A percentile compares a stretch with the other conserved stretches of the same genome.
Conservation (phyloP, 2,797 vertebrate species). For the Enteromius thamalakanensis region DNA sequence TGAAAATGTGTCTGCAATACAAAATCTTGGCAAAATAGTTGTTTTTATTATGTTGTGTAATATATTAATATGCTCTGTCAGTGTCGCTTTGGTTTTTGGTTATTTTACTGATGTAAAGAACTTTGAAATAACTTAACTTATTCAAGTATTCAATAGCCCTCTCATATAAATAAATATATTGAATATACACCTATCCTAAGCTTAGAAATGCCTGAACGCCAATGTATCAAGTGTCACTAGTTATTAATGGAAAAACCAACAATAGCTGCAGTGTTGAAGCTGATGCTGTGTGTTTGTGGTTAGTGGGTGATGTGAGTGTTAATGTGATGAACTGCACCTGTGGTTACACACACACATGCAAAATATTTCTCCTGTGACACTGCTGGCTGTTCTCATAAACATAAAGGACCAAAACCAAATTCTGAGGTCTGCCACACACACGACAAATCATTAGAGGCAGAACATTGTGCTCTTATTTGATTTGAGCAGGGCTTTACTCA, state of each 20-base stretch:
- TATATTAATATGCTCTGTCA: neutral
- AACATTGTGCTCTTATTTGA: constrained; percentile 56
- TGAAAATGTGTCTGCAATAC: neutral
- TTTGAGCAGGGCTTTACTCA: constrained; percentile 77
- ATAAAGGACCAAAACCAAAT: neutral
- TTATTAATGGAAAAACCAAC: neutral
- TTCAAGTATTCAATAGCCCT: neutral
- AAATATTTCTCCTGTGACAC: neutral
- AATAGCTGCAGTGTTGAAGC: neutral
- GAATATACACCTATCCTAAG: no score
- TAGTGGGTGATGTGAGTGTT: neutral
- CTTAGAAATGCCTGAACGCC: neutral
- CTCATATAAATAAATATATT: neutral
- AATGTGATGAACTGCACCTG: neutral
- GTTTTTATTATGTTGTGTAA: neutral
- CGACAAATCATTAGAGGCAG: neutral
- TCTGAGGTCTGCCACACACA: neutral
- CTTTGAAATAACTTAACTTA: neutral
- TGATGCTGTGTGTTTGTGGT: neutral
- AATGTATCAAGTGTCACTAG: neutral
- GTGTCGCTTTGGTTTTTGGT: neutral
- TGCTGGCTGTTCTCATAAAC: neutral
- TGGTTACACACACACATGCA: neutral
- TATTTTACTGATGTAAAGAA: neutral
- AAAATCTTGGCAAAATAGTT: neutral